phyloP scores from a whole-genome alignment of 2,113 vertebrate species.

The Mus spicilegus region DNA sequence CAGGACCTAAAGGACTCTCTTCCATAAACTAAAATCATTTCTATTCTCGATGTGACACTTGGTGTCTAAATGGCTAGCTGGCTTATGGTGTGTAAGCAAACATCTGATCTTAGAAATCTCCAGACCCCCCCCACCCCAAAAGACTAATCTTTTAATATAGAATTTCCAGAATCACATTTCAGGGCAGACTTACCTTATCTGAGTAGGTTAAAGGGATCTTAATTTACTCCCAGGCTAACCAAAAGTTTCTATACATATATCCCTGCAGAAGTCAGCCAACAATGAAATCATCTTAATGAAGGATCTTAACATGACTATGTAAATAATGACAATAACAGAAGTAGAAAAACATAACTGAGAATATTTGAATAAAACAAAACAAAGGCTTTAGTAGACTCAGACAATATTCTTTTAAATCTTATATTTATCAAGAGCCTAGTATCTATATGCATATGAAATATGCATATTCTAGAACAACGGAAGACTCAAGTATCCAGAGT shows the following conservation, averaged over 20 bases:
- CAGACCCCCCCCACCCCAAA: neutral
- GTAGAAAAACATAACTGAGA: neutral
- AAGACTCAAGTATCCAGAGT: neutral
- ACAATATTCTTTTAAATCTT: constrained; percentile 14
- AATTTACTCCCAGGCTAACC: neutral
- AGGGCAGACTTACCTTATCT: neutral
- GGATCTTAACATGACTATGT: neutral
- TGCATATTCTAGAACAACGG: constrained; percentile 3
- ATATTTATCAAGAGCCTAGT: neutral
- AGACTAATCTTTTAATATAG: neutral
- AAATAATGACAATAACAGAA: neutral
- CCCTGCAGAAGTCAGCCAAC: neutral
- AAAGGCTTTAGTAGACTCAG: neutral
- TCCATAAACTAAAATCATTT: neutral
- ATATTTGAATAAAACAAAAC: constrained; percentile 31
- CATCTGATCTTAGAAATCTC: neutral
- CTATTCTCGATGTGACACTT: neutral
- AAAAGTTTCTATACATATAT: neutral
- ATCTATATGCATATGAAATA: neutral
- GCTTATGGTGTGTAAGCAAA: neutral
- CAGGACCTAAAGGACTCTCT: neutral
- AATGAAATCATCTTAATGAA: neutral
- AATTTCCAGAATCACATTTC: constrained; percentile 33
- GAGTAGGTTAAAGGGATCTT: neutral
- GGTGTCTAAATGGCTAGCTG: neutral